These are phyloP conservation scores for Toxonevra muliebris DNA, from an alignment of 2,888 invertebrate genomes.

Conservation along the genomic window DNA sequence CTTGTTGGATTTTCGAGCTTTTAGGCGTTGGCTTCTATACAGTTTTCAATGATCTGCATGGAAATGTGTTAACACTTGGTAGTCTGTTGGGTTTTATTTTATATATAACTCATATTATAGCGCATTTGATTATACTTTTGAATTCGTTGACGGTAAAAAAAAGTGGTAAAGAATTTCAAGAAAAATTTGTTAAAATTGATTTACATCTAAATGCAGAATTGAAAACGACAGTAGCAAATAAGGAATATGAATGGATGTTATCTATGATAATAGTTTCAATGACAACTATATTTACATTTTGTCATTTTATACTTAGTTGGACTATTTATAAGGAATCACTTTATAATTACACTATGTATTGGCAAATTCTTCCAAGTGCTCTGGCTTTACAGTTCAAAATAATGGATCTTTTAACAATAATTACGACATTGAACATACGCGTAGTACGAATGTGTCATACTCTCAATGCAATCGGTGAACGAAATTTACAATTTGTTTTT, in stretches of 20 bases:
- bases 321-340: background rate
- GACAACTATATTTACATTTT: background rate
- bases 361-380: slow-evolving; percentile 42
- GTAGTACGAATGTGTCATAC: slow-evolving; percentile 38
- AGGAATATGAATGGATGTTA: background rate
- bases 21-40: background rate
- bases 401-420: slow-evolving; percentile 34
- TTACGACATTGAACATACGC: slow-evolving; percentile 47
- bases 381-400: slow-evolving; percentile 52
- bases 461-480: slow-evolving; percentile 44
- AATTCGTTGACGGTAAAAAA: background rate
- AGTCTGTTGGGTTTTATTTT: background rate
- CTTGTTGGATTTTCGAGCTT: background rate
- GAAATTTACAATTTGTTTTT: slow-evolving; percentile 40
- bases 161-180: background rate
- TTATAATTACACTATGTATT: slow-evolving; percentile 36
- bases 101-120: background rate
- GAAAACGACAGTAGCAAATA: background rate
- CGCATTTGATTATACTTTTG: background rate
- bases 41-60: background rate
- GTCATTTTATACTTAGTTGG: background rate
- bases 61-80: background rate
- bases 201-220: background rate
- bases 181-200: background rate
- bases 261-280: background rate